phyloP scores from a whole-genome alignment of 2,888 invertebrate species.

The Cepaea hortensis region DNA sequence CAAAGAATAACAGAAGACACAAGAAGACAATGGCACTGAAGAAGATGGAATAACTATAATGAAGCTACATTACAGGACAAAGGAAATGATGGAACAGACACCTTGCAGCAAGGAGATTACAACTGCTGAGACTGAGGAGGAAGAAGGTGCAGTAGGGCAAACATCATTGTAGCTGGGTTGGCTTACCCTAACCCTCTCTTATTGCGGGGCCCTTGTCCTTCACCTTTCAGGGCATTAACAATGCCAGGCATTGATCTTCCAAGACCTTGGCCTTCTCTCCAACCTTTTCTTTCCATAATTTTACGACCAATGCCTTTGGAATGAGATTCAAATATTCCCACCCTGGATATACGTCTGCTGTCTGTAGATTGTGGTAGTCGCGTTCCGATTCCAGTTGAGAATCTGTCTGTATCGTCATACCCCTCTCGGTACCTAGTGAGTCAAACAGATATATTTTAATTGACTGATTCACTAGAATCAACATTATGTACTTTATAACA shows the following conservation, averaged over 20 bases:
- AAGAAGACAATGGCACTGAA: too few relatives aligned
- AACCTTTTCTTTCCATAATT: conserved; percentile 78
- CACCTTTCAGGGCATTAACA: conserved; percentile 70
- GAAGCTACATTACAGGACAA: too few relatives aligned
- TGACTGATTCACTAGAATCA: too few relatives aligned
- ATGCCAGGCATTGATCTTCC: conserved; percentile 75
- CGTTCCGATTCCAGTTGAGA: conserved; percentile 55
- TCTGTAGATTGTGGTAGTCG: neutral
- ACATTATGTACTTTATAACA: too few relatives aligned
- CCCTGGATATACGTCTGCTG: conserved; percentile 45
- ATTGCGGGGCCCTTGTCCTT: conserved; percentile 71
- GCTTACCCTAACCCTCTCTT: conserved; percentile 72
- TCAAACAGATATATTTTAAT: neutral
- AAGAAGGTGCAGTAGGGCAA: too few relatives aligned
- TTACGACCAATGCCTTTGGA: conserved; percentile 78
- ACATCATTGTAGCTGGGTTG: too few relatives aligned
- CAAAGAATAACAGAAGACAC: too few relatives aligned
- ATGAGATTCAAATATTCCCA: conserved; percentile 77
- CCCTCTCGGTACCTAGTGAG: conserved; percentile 57
- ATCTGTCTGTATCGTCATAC: conserved; percentile 64
- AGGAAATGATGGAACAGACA: too few relatives aligned
- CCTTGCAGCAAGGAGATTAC: too few relatives aligned
- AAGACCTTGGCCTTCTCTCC: conserved; percentile 78
- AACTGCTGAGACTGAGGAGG: too few relatives aligned
- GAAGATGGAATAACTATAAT: too few relatives aligned